Evolutionary conservation across 1,140 invertebrate genomes (phyloP).

Genomic region (Diploscapter pachys): DNA sequence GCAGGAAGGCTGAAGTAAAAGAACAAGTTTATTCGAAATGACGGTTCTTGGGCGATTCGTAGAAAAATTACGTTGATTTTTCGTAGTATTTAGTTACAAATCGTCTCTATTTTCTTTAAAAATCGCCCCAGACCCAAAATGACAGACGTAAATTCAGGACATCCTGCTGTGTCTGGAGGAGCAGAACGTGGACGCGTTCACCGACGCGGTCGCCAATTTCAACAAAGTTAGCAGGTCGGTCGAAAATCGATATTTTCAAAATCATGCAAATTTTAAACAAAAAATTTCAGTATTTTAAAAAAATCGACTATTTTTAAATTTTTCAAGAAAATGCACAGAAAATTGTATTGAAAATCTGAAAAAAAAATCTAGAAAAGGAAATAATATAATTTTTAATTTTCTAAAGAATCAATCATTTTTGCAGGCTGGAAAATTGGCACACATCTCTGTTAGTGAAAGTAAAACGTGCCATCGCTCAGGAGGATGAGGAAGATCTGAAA

Average conservation of each 20-base stretch:
- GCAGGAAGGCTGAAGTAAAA: too few relatives aligned
- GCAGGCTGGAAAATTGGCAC: conserved; percentile 93
- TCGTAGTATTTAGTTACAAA: not conserved
- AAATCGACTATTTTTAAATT: too few relatives aligned
- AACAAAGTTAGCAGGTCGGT: conserved; percentile 75
- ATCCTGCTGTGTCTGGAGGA: conserved; percentile 87
- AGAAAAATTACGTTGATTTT: not conserved
- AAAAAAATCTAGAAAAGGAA: too few relatives aligned
- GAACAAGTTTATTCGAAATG: too few relatives aligned
- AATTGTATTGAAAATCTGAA: too few relatives aligned
- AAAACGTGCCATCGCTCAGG: conserved; percentile 64
- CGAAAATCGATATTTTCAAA: too few relatives aligned
- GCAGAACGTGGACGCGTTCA: conserved; percentile 89
- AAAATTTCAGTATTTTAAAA: too few relatives aligned
- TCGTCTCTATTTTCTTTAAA: not conserved
- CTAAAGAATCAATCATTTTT: conserved; percentile 66
- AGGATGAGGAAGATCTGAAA: conserved; percentile 47
- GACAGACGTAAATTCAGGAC: conserved; percentile 64
- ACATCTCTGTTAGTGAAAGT: conserved; percentile 90
- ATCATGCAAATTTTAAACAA: too few relatives aligned
- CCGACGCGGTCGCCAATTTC: conserved; percentile 89
- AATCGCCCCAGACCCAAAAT: not conserved
- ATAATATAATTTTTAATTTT: too few relatives aligned
- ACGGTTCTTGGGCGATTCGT: not conserved
- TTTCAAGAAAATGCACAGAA: too few relatives aligned